A percentile compares a stretch with the other conserved stretches of the same genome.
Conservation (phyloP, 2,113 vertebrate genomes). For the Egretta garzetta region DNA sequence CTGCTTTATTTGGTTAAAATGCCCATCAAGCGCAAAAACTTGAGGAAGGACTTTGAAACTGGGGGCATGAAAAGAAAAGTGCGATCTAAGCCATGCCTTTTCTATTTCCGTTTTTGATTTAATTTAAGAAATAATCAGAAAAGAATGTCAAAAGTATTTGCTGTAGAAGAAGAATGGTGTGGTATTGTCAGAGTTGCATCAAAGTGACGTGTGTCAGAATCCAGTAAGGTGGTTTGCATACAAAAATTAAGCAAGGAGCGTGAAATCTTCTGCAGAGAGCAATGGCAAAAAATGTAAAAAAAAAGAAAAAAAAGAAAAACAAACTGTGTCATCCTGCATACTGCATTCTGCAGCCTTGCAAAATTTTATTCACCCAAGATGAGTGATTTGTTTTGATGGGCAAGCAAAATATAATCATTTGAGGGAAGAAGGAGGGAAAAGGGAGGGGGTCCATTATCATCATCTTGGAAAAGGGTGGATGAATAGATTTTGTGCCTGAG, state of each 20-base stretch:
- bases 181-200: not conserved
- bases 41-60: not conserved
- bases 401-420: slow-evolving; percentile 32
- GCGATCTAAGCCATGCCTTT: not conserved
- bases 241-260: not conserved
- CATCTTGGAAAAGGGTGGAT: not conserved
- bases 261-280: not conserved
- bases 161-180: not conserved
- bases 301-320: not conserved
- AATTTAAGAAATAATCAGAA: not conserved
- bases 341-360: not conserved
- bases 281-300: not conserved
- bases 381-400: slow-evolving; percentile 41
- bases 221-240: not conserved
- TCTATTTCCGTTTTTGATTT: not conserved
- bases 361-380: slow-evolving; percentile 23
- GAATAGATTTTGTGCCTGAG: slow-evolving; percentile 36
- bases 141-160: not conserved
- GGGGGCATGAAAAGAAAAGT: not conserved
- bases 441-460: not conserved
- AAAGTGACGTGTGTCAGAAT: not conserved
- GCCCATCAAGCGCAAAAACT: not conserved
- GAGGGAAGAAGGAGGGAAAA: not conserved
- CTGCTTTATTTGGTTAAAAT: not conserved
- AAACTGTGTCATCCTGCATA: not conserved